A percentile compares a stretch with the other conserved stretches of the same genome.
Conservation (phyloP, 1,140 invertebrate species). For the Adoxophyes honmai region DNA sequence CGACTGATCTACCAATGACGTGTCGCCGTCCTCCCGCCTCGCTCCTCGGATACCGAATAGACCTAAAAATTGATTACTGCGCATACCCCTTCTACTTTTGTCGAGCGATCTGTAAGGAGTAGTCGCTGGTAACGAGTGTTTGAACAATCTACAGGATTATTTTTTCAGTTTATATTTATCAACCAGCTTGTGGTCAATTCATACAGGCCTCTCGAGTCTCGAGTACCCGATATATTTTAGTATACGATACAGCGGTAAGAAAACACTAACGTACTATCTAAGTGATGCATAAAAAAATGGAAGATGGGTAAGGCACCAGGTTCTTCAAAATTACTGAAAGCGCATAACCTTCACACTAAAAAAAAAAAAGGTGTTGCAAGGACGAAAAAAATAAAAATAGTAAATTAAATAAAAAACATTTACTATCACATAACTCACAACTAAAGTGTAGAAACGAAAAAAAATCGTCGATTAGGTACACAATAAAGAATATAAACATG, state of each 20-base stretch:
- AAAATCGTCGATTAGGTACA: not conserved
- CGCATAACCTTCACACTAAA: not conserved
- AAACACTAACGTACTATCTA: not conserved
- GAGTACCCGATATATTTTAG: not conserved
- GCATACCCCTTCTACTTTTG: no score
- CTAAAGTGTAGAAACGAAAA: slow-evolving; percentile 6
- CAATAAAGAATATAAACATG: not conserved
- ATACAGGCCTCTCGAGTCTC: no score
- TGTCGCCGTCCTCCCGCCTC: no score
- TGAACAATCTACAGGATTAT: no score
- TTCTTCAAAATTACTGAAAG: slow-evolving; percentile 11
- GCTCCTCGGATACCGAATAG: no score
- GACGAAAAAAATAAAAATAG: not conserved
- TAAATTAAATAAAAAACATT: slow-evolving; percentile 13
- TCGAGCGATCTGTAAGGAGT: no score
- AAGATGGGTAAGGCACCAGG: slow-evolving; percentile 42
- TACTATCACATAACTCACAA: slow-evolving; percentile 14
- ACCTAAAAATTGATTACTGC: no score
- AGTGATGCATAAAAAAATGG: slow-evolving; percentile 20
- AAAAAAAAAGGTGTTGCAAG: no score
- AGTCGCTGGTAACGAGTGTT: no score
- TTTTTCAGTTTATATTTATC: no score
- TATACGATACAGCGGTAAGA: not conserved
- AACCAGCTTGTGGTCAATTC: no score
- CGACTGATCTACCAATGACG: no score